A percentile compares a stretch with the other conserved stretches of the same genome.
Conservation (phyloP, 1,140 invertebrate species). For the Bombus breviceps region DNA sequence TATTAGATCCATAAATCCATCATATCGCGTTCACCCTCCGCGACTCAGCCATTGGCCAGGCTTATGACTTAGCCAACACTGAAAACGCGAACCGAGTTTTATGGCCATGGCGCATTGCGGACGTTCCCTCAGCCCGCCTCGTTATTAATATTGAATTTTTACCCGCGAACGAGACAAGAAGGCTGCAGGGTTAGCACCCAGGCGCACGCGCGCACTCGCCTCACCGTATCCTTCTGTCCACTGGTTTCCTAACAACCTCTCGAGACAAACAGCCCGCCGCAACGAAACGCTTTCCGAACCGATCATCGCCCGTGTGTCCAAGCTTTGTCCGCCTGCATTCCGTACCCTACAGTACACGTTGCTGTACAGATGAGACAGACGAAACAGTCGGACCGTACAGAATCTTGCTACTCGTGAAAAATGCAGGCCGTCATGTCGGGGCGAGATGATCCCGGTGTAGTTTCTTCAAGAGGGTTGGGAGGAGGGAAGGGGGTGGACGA, state of each 20-base stretch:
- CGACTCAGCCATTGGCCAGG: conserved; percentile 74
- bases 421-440: conserved; percentile 6
- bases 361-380: too few relatives aligned
- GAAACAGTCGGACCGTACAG: too few relatives aligned
- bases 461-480: background rate
- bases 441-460: conserved; percentile 31
- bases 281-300: conserved; percentile 10
- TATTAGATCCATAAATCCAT: conserved; percentile 85
- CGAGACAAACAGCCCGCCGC: background rate
- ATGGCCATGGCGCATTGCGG: conserved; percentile 80
- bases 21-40: conserved; percentile 76
- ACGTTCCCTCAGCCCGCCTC: conserved; percentile 71
- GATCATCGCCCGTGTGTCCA: background rate
- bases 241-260: background rate
- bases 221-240: conserved; percentile 13
- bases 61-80: conserved; percentile 55
- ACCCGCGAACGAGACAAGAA: conserved; percentile 45
- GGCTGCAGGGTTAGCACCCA: conserved; percentile 17
- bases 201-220: conserved; percentile 40
- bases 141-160: conserved; percentile 82
- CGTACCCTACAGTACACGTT: too few relatives aligned
- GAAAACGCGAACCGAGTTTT: conserved; percentile 44
- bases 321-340: too few relatives aligned
- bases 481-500: too few relatives aligned
- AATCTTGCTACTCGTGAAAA: conserved; percentile 14